phyloP scores from a whole-genome alignment of 2,888 invertebrate genomes.

The Platycnemis pennipes region DNA sequence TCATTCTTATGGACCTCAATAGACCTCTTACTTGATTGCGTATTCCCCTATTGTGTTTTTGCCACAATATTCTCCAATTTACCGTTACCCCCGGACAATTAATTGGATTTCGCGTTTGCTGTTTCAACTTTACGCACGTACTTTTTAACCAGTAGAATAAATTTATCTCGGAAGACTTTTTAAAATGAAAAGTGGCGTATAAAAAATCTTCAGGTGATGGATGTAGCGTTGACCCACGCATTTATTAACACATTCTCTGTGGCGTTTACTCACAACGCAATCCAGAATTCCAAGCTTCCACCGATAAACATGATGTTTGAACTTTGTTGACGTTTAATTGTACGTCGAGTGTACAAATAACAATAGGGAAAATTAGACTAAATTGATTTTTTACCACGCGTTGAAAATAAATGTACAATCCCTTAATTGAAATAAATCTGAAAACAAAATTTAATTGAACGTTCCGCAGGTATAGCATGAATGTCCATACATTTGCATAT shows the following conservation, averaged over 20 bases:
- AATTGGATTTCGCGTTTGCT: no score
- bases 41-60: no score
- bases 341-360: neutral
- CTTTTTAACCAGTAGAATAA: neutral
- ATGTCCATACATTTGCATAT: neutral
- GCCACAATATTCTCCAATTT: no score
- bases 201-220: neutral
- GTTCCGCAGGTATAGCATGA: neutral
- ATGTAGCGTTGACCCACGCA: neutral
- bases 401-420: neutral
- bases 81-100: no score
- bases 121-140: no score
- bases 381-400: neutral
- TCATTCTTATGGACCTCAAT: no score
- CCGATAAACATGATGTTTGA: slow-evolving; percentile 19
- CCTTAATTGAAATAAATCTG: slow-evolving; percentile 18
- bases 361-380: neutral
- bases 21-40: no score
- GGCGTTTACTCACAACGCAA: neutral
- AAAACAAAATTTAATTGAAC: slow-evolving; percentile 3
- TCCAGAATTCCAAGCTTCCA: neutral
- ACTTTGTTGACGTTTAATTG: slow-evolving; percentile 36
- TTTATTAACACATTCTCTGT: neutral
- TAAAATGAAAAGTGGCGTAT: neutral
- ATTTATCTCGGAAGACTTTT: neutral